phyloP scores from a whole-genome alignment of 2,113 vertebrate species.

The Varanus salvator region DNA sequence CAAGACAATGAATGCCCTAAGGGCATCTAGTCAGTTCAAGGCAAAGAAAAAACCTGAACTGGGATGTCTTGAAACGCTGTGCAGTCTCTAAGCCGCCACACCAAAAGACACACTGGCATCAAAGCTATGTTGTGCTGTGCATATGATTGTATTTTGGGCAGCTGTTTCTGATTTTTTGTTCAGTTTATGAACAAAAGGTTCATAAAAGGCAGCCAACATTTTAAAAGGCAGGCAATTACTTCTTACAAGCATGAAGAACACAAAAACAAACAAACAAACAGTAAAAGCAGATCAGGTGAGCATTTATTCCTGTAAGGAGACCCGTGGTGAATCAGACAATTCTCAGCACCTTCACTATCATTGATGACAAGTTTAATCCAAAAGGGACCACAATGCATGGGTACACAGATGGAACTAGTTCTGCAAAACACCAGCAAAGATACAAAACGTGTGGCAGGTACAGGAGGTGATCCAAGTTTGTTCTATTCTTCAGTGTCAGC shows the following conservation, averaged over 20 bases:
- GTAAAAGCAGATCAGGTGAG: too few relatives aligned
- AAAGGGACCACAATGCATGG: too few relatives aligned
- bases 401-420: neutral
- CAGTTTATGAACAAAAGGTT: too few relatives aligned
- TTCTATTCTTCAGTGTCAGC: neutral
- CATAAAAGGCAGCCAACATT: neutral
- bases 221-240: neutral
- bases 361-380: neutral
- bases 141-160: neutral
- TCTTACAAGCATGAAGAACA: neutral
- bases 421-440: neutral
- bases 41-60: neutral
- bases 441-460: neutral
- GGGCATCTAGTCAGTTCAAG: neutral
- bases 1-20: neutral
- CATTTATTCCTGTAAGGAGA: neutral
- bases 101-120: too few relatives aligned
- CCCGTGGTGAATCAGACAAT: neutral
- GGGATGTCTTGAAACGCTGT: neutral
- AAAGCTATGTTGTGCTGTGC: neutral
- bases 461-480: neutral
- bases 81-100: too few relatives aligned
- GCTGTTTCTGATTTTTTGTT: neutral
- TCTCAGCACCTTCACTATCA: neutral
- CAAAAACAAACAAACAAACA: too few relatives aligned